phyloP scores from a whole-genome alignment of 2,797 vertebrate species.

The Sebastes diploproa region DNA sequence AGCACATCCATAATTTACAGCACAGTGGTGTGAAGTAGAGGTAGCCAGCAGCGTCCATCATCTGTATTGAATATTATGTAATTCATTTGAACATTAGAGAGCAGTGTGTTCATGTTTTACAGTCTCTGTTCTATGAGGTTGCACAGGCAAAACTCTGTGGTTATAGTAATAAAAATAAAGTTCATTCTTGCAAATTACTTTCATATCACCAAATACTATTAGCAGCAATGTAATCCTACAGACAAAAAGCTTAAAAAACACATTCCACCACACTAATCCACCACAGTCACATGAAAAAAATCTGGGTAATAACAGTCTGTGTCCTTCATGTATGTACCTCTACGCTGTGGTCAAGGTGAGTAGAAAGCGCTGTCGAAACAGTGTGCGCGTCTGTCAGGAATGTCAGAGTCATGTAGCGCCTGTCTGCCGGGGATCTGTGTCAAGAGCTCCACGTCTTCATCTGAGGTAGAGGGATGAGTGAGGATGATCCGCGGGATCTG shows the following conservation, averaged over 20 bases:
- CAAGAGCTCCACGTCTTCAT: conserved; percentile 85
- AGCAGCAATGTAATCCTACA: conserved; percentile 41
- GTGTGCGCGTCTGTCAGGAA: conserved; percentile 41
- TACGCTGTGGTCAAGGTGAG: conserved; percentile 61
- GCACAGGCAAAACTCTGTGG: not conserved
- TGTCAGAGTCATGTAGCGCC: conserved; percentile 58
- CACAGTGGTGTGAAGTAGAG: conserved; percentile 14
- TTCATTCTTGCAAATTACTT: conserved; percentile 21
- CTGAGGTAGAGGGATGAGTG: conserved; percentile 88
- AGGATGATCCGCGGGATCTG: conserved; percentile 90
- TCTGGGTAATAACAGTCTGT: not conserved
- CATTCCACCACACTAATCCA: conserved; percentile 8
- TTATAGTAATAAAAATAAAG: conserved; percentile 29
- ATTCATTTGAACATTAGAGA: conserved; percentile 2
- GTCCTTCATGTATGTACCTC: not conserved
- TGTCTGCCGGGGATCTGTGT: conserved; percentile 76
- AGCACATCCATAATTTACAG: conserved; percentile 8
- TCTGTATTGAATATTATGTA: not conserved
- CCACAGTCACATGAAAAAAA: not conserved
- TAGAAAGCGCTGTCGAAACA: conserved; percentile 80
- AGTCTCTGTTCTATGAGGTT: not conserved
- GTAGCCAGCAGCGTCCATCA: conserved; percentile 17
- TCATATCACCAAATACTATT: conserved; percentile 4
- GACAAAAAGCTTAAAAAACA: conserved; percentile 34
- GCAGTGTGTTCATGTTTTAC: not conserved